phyloP scores from a whole-genome alignment of 2,888 invertebrate species.

The Choristoneura rosaceana region DNA sequence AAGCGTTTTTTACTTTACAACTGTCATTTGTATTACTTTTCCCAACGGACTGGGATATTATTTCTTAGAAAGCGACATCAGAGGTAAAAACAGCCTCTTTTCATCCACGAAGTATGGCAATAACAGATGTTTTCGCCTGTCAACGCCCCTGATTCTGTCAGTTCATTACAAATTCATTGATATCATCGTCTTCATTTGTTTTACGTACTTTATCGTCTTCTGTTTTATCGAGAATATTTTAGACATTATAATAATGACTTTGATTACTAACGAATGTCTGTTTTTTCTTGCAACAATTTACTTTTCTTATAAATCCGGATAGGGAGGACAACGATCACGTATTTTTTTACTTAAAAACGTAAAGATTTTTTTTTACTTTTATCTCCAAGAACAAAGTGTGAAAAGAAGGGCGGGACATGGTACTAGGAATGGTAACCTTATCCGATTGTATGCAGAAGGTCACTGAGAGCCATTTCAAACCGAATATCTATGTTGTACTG shows the following conservation, averaged over 20 bases:
- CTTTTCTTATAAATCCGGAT: not conserved
- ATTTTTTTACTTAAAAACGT: no score
- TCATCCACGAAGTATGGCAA: conserved; percentile 62
- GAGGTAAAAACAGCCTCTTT: conserved; percentile 60
- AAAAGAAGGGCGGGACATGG: no score
- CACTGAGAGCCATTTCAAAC: no score
- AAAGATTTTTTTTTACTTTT: no score
- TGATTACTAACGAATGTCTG: not conserved
- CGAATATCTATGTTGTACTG: no score
- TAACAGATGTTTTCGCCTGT: conserved; percentile 70
- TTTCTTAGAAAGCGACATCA: conserved; percentile 52
- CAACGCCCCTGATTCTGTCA: conserved; percentile 58
- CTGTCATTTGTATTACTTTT: conserved; percentile 58
- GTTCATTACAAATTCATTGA: conserved; percentile 53
- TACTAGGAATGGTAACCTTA: no score
- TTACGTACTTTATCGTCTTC: conserved; percentile 4
- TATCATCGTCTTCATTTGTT: conserved; percentile 23
- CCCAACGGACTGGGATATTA: conserved; percentile 56
- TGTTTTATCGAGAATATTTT: not conserved
- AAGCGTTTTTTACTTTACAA: conserved; percentile 59
- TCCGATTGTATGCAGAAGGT: no score
- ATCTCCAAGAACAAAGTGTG: no score
- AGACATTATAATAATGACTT: not conserved
- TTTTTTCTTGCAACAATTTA: not conserved
- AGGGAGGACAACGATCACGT: no score